Evolutionary conservation across 1,140 invertebrate species (phyloP).

Genomic region (Lanistes nyassanus): DNA sequence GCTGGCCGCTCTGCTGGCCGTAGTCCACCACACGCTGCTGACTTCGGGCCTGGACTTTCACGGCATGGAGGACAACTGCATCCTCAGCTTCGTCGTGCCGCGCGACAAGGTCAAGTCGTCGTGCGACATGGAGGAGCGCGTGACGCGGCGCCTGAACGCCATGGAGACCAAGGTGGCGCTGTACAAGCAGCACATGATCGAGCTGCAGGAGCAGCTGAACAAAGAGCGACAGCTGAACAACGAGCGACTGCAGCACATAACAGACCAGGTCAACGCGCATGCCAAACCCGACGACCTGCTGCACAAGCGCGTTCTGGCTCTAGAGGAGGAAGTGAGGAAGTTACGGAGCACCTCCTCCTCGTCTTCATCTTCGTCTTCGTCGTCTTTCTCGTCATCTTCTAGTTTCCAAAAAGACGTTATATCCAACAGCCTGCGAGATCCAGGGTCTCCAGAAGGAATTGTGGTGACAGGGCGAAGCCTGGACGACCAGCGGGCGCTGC

Average conservation of each 20-base stretch:
- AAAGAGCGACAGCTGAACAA: conserved; percentile 26
- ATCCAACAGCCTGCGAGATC: too few relatives aligned
- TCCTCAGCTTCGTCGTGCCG: conserved; percentile 54
- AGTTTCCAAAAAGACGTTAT: too few relatives aligned
- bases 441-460: not conserved
- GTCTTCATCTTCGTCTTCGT: conserved; percentile 8
- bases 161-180: conserved; percentile 38
- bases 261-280: not conserved
- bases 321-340: conserved; percentile 30
- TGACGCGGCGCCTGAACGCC: conserved; percentile 29
- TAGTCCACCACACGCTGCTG: not conserved
- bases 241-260: conserved; percentile 14
- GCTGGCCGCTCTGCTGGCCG: conserved; percentile 3
- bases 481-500: conserved; percentile 25
- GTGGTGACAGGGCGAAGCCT: conserved; percentile 27
- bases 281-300: conserved; percentile 6
- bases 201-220: conserved; percentile 31
- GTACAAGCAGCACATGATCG: conserved; percentile 36
- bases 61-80: conserved; percentile 46
- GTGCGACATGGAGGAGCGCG: conserved; percentile 35
- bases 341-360: conserved; percentile 9
- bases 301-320: conserved; percentile 22
- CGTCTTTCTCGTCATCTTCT: too few relatives aligned
- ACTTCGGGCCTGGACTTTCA: conserved; percentile 8
- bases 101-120: conserved; percentile 54